Evolutionary conservation across 2,888 invertebrate genomes (phyloP).

Genomic region (Norana najaformis): DNA sequence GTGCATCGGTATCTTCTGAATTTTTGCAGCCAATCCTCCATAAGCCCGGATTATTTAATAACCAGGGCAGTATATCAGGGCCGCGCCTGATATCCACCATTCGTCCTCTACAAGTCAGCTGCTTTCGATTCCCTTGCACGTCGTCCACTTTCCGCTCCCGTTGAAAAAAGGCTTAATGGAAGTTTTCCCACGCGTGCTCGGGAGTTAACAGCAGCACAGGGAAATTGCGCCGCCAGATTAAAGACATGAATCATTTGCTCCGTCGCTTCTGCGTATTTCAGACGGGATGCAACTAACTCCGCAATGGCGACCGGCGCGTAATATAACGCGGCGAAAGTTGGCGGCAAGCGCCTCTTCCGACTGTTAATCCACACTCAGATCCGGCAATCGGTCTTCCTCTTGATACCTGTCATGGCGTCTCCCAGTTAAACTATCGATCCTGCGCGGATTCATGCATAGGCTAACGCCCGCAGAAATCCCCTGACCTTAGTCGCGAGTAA

Average conservation of each 20-base stretch:
- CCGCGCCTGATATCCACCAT: background rate
- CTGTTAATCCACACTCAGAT: background rate
- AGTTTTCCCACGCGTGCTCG: background rate
- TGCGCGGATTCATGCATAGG: no score
- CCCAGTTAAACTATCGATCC: no score
- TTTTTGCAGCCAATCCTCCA: background rate
- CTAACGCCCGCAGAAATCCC: no score
- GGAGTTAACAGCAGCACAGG: background rate
- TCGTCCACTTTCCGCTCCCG: background rate
- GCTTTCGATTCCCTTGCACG: background rate
- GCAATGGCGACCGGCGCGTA: background rate
- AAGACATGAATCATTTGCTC: conserved; percentile 5
- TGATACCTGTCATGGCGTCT: no score
- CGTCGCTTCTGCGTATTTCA: background rate
- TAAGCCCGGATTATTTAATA: background rate
- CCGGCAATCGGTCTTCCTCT: background rate
- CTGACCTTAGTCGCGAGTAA: no score
- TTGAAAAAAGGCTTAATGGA: background rate
- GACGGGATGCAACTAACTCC: background rate
- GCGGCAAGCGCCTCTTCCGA: background rate
- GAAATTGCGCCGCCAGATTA: background rate
- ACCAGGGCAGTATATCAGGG: background rate
- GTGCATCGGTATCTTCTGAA: background rate
- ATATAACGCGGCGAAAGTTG: background rate
- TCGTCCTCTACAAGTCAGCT: background rate